Evolutionary conservation across 2,797 vertebrate genomes (phyloP).

Genomic region (Bradypus variegatus): DNA sequence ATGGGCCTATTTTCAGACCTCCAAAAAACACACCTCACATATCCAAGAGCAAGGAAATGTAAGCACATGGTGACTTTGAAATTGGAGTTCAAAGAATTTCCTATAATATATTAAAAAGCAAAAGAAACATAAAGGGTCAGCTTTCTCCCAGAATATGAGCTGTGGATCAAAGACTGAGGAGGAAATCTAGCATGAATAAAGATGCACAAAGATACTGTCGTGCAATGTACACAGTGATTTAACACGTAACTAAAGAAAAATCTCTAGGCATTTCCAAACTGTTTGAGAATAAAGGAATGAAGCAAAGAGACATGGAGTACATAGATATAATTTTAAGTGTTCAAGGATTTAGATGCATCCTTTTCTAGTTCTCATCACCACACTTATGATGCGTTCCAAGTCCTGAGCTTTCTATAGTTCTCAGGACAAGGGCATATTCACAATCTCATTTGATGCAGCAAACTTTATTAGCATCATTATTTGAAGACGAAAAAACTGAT

Average conservation of each 20-base stretch:
- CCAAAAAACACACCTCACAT: not conserved
- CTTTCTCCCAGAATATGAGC: slow-evolving; percentile 37
- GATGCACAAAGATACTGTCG: not conserved
- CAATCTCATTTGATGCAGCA: not conserved
- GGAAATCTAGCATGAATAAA: not conserved
- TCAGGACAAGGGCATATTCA: not conserved
- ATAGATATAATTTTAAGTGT: not conserved
- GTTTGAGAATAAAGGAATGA: slow-evolving; percentile 9
- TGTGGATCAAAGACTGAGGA: not conserved
- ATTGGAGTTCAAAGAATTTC: slow-evolving; percentile 47
- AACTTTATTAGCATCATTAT: not conserved
- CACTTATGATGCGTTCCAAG: not conserved
- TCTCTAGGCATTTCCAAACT: not conserved
- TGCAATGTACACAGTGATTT: not conserved
- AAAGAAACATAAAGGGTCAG: slow-evolving; percentile 16
- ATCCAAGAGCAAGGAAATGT: slow-evolving; percentile 8
- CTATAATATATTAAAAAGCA: slow-evolving; percentile 24
- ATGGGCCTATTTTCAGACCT: slow-evolving; percentile 12
- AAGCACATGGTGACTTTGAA: slow-evolving; percentile 17
- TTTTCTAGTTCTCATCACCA: not conserved
- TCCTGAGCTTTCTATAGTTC: not conserved
- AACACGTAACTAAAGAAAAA: slow-evolving; percentile 5
- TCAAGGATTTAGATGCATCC: not conserved
- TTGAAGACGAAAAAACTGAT: not conserved
- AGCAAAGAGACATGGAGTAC: not conserved